A percentile compares a stretch with the other conserved stretches of the same genome.
phyloP scores from a whole-genome alignment of 2,888 invertebrate species.

The Alcis repandata region DNA sequence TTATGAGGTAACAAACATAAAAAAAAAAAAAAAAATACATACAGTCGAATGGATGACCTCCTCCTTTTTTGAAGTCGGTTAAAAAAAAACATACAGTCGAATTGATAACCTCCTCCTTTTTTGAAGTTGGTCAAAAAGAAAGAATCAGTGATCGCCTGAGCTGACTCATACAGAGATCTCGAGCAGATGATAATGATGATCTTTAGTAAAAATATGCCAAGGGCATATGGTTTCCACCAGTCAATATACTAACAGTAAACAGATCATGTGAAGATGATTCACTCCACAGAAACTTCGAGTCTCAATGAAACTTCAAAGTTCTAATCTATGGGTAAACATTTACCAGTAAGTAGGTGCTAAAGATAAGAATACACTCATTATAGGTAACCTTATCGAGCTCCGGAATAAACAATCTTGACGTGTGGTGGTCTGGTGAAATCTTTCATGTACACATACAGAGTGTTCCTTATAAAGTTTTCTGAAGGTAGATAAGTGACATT shows the following conservation, averaged over 20 bases:
- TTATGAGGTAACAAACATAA: no score
- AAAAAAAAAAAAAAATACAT: no score
- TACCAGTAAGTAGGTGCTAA: constrained; percentile 5
- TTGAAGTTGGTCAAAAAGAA: no score
- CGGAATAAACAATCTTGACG: background rate
- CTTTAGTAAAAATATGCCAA: background rate
- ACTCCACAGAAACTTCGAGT: constrained; percentile 12
- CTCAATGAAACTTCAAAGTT: constrained; percentile 13
- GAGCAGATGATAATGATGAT: no score
- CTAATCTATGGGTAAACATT: constrained; percentile 14
- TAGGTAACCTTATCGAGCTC: background rate
- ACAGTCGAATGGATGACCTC: no score
- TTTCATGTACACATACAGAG: background rate
- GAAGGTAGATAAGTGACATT: no score
- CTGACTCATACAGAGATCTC: no score
- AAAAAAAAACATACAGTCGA: no score
- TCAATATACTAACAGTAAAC: background rate
- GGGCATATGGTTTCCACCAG: background rate
- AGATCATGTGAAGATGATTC: background rate
- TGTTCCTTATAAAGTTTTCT: no score
- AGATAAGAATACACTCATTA: constrained; percentile 3
- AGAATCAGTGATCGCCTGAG: no score
- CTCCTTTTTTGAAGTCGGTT: no score
- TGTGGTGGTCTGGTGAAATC: background rate
- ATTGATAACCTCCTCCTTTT: no score